Conservation (phyloP, 2,797 vertebrate species). For the Serranus cabrilla region DNA sequence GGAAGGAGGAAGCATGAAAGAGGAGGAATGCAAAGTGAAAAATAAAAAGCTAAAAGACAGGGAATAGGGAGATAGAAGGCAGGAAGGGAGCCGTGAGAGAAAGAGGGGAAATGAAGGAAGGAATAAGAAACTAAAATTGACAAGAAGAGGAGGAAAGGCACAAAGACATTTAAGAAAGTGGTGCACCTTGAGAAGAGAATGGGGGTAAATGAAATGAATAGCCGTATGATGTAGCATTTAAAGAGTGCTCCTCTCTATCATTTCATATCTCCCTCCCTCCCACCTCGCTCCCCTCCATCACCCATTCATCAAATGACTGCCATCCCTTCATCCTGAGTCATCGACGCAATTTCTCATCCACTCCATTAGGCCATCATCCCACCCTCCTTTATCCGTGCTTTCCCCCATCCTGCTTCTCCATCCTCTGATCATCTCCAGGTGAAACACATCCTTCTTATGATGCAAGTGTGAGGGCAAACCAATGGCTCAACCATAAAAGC, state of each 20-base stretch:
- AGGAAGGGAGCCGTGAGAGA: constrained; percentile 16
- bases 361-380: constrained; percentile 70
- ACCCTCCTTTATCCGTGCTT: constrained; percentile 30
- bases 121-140: background rate
- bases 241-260: constrained; percentile 56
- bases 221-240: constrained; percentile 59
- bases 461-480: background rate
- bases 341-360: constrained; percentile 70
- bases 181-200: constrained; percentile 41
- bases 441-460: constrained; percentile 1
- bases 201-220: constrained; percentile 62
- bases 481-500: constrained; percentile 37
- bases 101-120: background rate
- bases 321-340: constrained; percentile 70
- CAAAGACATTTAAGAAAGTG: constrained; percentile 1
- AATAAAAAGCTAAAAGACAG: constrained; percentile 35
- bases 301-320: constrained; percentile 70
- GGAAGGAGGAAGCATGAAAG: constrained; percentile 33
- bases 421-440: constrained; percentile 45
- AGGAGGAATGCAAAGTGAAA: constrained; percentile 25
- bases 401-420: constrained; percentile 16
- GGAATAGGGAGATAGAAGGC: background rate
- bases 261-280: constrained; percentile 35
- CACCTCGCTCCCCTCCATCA: constrained; percentile 42
- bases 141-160: background rate